A percentile compares a stretch with the other conserved stretches of the same genome.
Evolutionary conservation across 2,113 vertebrate species (phyloP).

Genomic region (Dissostichus mawsoni): DNA sequence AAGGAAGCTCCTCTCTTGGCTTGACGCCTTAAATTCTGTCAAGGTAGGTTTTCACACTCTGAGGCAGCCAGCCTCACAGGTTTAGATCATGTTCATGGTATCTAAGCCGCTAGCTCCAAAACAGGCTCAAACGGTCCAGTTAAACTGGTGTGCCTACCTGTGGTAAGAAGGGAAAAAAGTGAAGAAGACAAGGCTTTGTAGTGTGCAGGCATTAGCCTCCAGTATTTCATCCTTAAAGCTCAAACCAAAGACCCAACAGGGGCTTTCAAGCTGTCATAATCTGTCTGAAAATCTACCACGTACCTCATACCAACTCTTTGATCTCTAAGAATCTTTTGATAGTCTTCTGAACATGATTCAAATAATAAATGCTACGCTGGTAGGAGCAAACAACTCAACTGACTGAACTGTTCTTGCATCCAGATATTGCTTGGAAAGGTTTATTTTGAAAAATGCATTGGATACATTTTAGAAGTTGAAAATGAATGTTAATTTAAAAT

Average conservation of each 20-base stretch:
- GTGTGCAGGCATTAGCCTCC: conserved; percentile 27
- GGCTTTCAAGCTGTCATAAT: conserved; percentile 57
- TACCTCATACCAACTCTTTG: conserved; percentile 35
- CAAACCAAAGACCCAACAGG: conserved; percentile 36
- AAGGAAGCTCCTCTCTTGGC: conserved; percentile 11
- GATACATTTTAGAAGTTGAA: neutral
- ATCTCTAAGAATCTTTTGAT: conserved; percentile 50
- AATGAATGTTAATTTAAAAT: conserved; percentile 5
- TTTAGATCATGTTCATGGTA: conserved; percentile 43
- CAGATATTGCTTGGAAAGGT: neutral
- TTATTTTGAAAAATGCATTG: neutral
- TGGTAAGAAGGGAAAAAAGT: conserved; percentile 16
- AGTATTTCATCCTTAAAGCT: conserved; percentile 40
- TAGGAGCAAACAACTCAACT: conserved; percentile 23
- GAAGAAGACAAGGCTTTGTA: conserved; percentile 43
- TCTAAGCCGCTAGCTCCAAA: conserved; percentile 21
- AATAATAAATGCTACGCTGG: conserved; percentile 43
- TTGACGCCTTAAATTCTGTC: conserved; percentile 12
- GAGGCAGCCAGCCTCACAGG: conserved; percentile 19
- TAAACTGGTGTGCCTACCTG: conserved; percentile 12
- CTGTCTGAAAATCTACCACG: conserved; percentile 47
- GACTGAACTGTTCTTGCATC: neutral
- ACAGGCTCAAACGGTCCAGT: conserved; percentile 11
- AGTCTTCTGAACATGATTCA: conserved; percentile 44
- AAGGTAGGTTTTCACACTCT: conserved; percentile 26